Percentiles rank a stretch among this genome's conserved stretches.
phyloP scores from a whole-genome alignment of 2,888 invertebrate species.

The Caenorhabditis doughertyi region DNA sequence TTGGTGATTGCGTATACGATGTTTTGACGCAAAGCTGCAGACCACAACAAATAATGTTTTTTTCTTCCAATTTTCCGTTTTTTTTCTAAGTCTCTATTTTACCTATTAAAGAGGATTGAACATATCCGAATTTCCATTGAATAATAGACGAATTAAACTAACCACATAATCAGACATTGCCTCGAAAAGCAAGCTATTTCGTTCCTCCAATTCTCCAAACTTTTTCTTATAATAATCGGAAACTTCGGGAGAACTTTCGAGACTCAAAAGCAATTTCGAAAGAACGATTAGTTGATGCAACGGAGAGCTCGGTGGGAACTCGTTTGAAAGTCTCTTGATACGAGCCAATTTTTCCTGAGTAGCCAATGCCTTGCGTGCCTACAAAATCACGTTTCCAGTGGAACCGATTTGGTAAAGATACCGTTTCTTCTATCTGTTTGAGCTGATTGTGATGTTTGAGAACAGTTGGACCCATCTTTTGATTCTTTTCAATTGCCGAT shows the following conservation, averaged over 20 bases:
- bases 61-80: too few species aligned
- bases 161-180: not conserved
- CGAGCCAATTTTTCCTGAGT: constrained; percentile 5
- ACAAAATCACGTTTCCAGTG: not conserved
- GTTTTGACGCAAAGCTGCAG: too few species aligned
- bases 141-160: not conserved
- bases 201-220: not conserved
- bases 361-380: constrained; percentile 31
- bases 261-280: constrained; percentile 8
- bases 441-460: constrained; percentile 10
- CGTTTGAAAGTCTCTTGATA: constrained; percentile 8
- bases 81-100: too few species aligned
- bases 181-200: not conserved
- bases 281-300: constrained; percentile 8
- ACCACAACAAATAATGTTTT: too few species aligned
- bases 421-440: not conserved
- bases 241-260: not conserved
- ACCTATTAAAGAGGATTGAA: too few species aligned
- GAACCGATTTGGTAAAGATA: not conserved
- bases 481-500: constrained; percentile 7
- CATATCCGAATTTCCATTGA: too few species aligned
- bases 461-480: not conserved
- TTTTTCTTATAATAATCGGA: constrained; percentile 12
- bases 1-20: too few species aligned
- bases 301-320: not conserved